These are phyloP conservation scores for Merluccius polli DNA, from an alignment of 2,797 vertebrate species.

Conservation along the genomic window DNA sequence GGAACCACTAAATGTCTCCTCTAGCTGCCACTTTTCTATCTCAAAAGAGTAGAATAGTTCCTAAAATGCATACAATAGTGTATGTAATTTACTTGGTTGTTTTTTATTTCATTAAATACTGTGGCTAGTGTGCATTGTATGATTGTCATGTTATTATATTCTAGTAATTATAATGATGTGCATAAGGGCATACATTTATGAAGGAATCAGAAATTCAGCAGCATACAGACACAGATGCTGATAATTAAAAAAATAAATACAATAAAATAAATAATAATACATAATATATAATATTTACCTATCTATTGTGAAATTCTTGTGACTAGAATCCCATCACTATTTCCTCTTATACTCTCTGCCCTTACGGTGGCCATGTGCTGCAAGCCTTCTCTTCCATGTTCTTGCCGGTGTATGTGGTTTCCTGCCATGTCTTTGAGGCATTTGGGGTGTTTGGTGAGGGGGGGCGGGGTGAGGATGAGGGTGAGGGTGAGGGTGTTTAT, in stretches of 20 bases:
- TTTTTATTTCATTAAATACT: background rate
- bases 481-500: constrained; percentile 67
- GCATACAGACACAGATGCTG: background rate
- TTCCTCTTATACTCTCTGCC: constrained; percentile 11
- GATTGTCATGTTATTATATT: background rate
- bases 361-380: constrained; percentile 49
- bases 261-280: background rate
- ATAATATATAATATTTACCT: no score
- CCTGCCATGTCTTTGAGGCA: constrained; percentile 45
- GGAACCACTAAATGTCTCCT: background rate
- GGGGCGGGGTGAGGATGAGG: constrained; percentile 60
- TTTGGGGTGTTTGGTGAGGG: constrained; percentile 60
- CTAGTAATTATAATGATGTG: background rate
- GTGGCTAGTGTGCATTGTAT: background rate
- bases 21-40: background rate
- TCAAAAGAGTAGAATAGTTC: background rate
- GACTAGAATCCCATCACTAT: background rate
- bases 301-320: no score
- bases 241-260: background rate
- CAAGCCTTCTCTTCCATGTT: constrained; percentile 48
- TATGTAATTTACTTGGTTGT: background rate
- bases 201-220: background rate
- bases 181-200: background rate
- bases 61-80: background rate
- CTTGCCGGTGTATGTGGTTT: constrained; percentile 33